Evolutionary conservation across 2,888 invertebrate species (phyloP).

Genomic region (Amiota minor): DNA sequence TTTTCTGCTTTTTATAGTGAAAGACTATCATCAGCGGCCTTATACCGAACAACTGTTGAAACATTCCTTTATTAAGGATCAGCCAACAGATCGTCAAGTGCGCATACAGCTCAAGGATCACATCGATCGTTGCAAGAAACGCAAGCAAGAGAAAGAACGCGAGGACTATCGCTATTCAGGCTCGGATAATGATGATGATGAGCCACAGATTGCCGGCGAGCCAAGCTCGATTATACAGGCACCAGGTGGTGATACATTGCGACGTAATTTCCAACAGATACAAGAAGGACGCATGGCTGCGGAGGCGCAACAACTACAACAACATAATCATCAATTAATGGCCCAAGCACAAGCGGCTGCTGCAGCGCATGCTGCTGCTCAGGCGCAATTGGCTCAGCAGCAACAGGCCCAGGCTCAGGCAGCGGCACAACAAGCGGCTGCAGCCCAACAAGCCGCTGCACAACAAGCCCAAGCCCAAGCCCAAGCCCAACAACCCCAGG

Average conservation of each 20-base stretch:
- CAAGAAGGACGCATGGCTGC: constrained; percentile 84
- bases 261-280: constrained; percentile 98
- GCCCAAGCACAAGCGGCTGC: constrained; percentile 62
- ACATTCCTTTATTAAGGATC: constrained; percentile 98
- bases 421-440: constrained; percentile 72
- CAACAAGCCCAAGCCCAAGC: constrained; percentile 74
- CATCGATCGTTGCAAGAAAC: constrained; percentile 97
- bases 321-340: constrained; percentile 60
- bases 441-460: constrained; percentile 74
- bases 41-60: constrained; percentile 98
- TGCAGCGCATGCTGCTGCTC: constrained; percentile 40
- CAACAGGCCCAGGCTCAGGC: constrained; percentile 33
- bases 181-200: constrained; percentile 97
- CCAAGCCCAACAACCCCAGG: constrained; percentile 77
- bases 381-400: background rate
- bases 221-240: constrained; percentile 93
- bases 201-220: constrained; percentile 91
- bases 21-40: constrained; percentile 98
- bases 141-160: constrained; percentile 90
- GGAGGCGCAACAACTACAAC: constrained; percentile 77
- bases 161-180: constrained; percentile 92
- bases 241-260: constrained; percentile 93
- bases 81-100: constrained; percentile 98
- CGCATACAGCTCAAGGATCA: constrained; percentile 99
- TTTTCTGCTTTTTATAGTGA: constrained; percentile 78